Percentiles rank a stretch among this genome's conserved stretches.
These are phyloP conservation scores for Campoletis raptor DNA, from an alignment of 2,888 invertebrate species.

Conservation along the genomic window DNA sequence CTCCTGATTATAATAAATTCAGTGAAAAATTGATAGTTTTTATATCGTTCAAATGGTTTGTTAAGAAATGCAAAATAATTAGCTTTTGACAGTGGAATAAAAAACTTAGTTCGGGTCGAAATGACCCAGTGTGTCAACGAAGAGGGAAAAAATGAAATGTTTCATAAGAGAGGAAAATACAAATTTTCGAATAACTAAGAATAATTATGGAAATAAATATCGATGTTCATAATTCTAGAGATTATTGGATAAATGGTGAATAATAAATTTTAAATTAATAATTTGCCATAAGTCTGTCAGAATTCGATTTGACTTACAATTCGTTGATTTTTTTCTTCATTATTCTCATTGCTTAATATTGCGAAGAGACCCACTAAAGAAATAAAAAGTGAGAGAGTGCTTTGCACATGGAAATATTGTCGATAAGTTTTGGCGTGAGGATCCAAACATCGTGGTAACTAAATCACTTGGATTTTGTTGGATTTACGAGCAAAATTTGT, in stretches of 20 bases:
- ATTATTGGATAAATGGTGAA: too few relatives aligned
- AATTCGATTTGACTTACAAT: background rate
- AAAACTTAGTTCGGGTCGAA: background rate
- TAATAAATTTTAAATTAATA: too few relatives aligned
- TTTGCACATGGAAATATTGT: constrained; percentile 56
- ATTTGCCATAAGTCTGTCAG: too few relatives aligned
- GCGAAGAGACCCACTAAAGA: background rate
- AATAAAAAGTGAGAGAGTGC: constrained; percentile 27
- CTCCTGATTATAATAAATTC: background rate
- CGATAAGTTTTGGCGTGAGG: constrained; percentile 63
- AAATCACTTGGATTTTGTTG: constrained; percentile 60
- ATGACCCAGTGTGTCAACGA: background rate
- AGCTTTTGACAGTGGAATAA: background rate
- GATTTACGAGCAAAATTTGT: constrained; percentile 66
- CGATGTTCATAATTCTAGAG: too few relatives aligned
- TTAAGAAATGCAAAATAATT: background rate
- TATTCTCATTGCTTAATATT: background rate
- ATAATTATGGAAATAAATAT: too few relatives aligned
- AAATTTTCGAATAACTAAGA: background rate
- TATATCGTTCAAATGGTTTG: too few relatives aligned
- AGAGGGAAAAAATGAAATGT: background rate
- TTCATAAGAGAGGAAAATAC: background rate
- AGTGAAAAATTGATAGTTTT: background rate
- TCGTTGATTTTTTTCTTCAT: background rate
- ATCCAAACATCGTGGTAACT: constrained; percentile 69